phyloP scores from a whole-genome alignment of 2,113 vertebrate species.

The Catagonus wagneri region DNA sequence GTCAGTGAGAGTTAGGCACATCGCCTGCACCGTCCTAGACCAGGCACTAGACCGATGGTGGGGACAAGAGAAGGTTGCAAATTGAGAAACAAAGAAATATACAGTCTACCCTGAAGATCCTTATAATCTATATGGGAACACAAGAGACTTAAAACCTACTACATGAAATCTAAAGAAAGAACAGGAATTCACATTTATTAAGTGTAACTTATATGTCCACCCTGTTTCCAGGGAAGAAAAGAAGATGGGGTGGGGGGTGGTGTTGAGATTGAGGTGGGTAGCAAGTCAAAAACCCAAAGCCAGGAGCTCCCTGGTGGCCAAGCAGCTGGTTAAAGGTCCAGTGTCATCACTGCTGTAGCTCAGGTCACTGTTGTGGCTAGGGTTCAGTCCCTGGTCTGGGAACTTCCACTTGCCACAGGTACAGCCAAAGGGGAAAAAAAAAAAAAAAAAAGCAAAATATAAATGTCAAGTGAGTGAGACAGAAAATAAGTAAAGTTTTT shows the following conservation, averaged over 20 bases:
- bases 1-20: not conserved
- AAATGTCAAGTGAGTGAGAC: not conserved
- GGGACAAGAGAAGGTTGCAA: not conserved
- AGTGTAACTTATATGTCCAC: not conserved
- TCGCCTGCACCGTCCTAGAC: not conserved
- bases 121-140: not conserved
- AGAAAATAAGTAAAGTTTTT: not conserved
- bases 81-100: slow-evolving; percentile 15
- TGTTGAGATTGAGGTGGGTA: not conserved
- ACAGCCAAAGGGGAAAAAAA: too few relatives aligned
- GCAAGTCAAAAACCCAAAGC: slow-evolving; percentile 25
- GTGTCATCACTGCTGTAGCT: too few relatives aligned
- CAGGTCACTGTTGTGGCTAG: too few relatives aligned
- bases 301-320: too few relatives aligned
- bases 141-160: not conserved
- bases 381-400: too few relatives aligned
- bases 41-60: not conserved
- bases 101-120: not conserved
- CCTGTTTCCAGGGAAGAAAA: not conserved
- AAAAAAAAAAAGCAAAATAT: not conserved
- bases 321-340: too few relatives aligned
- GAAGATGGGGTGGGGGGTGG: too few relatives aligned
- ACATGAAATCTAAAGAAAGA: not conserved
- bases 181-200: slow-evolving; percentile 1
- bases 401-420: too few relatives aligned